Evolutionary conservation across 2,888 invertebrate species (phyloP), one percentile per base, ranked within the genome.

Genomic region (Campopleginae sp.): DNA sequence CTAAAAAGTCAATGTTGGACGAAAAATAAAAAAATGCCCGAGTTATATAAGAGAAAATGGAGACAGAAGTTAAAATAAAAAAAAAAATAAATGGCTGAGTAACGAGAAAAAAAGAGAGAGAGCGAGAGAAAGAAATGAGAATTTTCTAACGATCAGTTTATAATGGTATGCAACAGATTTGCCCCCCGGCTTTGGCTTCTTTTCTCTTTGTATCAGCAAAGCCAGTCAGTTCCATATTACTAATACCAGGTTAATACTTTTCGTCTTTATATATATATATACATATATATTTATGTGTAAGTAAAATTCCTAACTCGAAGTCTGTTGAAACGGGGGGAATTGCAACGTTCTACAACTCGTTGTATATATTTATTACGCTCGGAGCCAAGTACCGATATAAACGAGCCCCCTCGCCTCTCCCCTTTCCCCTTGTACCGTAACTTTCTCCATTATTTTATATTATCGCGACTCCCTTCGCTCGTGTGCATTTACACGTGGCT

Each of bases 381-480:
- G 31, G 10, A 61, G 54, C 23, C 27, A 65, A 17, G 42, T 68
- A 70, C 81, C 72, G 68, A 76, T 78, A 78, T 70, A 58, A 75
- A 58, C 74, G 44, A 44, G 51, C 54, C 58, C 33, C 72, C 61
- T 38, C 17, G 27, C 75, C 70, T 65, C 65, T 80, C 80, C 65
- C 33, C 54, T 58, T 58, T 58, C 58, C 58, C 58, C 58, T 58
- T 5, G 58, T 58, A 80, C 51, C 68, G 71, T 80, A 85, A 85
- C 85, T 85, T 85, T 85, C 85, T 85, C 85, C 80, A 85, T 85
- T 85, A 85, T 82, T 85, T 85, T 80, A 82, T 82, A 85, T 82
- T 85, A 82, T 85, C 82, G 54, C 85, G 19, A 68, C 27, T 38
- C 66, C 48, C 48, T 46, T 48, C 23, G 44, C 63, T 7, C 27